Percentiles rank a stretch among this genome's conserved stretches.
phyloP scores from a whole-genome alignment of 1,140 invertebrate species.

The Neodiprion virginianus region DNA sequence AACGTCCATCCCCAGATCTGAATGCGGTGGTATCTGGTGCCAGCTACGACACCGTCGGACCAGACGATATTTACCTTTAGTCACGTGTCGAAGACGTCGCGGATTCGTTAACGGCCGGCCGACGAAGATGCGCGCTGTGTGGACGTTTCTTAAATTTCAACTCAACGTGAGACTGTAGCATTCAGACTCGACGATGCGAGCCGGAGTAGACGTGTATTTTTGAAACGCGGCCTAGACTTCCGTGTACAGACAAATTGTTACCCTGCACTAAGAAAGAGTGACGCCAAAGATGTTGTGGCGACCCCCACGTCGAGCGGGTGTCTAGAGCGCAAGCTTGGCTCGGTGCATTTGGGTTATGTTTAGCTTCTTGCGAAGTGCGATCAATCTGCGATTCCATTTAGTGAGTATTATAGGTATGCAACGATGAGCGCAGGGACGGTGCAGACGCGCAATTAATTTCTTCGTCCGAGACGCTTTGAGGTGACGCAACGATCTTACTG shows the following conservation, averaged over 20 bases:
- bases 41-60: background rate
- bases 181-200: background rate
- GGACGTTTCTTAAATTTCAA: too few species aligned
- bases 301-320: background rate
- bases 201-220: background rate
- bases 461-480: too few species aligned
- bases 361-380: background rate
- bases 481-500: too few species aligned
- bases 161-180: too few species aligned
- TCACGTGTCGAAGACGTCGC: constrained; percentile 8
- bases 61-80: background rate
- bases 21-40: constrained; percentile 26
- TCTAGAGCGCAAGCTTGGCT: constrained; percentile 45
- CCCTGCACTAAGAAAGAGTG: too few species aligned
- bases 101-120: constrained; percentile 3
- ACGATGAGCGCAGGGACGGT: background rate
- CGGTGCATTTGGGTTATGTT: constrained; percentile 18
- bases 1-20: constrained; percentile 5
- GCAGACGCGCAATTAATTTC: too few species aligned
- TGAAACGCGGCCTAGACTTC: background rate
- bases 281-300: background rate
- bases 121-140: too few species aligned
- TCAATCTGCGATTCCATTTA: background rate
- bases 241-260: background rate
- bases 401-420: background rate